Conservation (phyloP, 2,797 vertebrate genomes). For the Dendrocincla tyrannina region DNA sequence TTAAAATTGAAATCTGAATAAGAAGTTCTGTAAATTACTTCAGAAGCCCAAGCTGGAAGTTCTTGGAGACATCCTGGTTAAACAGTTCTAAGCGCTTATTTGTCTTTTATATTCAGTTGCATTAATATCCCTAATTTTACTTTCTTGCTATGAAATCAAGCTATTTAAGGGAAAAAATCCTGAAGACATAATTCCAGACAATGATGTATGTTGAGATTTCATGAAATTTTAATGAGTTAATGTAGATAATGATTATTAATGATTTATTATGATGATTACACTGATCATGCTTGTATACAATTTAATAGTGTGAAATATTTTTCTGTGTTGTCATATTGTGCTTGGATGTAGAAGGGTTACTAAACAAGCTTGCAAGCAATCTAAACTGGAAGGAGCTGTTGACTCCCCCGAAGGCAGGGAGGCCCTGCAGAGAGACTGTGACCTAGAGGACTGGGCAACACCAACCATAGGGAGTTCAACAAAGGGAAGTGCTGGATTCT, state of each 20-base stretch:
- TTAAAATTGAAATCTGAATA: background rate
- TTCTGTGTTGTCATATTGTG: background rate
- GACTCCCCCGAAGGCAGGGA: background rate
- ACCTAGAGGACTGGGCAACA: background rate
- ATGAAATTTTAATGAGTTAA: background rate
- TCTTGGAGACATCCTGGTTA: background rate
- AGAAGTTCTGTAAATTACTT: background rate
- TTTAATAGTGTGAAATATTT: background rate
- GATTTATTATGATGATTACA: background rate
- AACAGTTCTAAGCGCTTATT: background rate
- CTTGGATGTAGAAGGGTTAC: background rate
- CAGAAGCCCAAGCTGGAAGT: background rate
- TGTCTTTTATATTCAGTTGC: background rate
- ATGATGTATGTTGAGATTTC: background rate
- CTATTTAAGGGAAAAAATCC: background rate
- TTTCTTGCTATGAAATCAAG: background rate
- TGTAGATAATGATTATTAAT: background rate
- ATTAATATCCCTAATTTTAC: background rate
- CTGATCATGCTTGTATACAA: background rate
- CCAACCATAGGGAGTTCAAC: background rate
- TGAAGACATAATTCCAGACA: background rate
- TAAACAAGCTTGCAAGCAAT: background rate
- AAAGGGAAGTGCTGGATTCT: background rate
- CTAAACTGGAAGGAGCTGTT: background rate
- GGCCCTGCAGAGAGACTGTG: background rate